Evolutionary conservation across 2,888 invertebrate species (phyloP).

Genomic region (Choreutis nemorana): DNA sequence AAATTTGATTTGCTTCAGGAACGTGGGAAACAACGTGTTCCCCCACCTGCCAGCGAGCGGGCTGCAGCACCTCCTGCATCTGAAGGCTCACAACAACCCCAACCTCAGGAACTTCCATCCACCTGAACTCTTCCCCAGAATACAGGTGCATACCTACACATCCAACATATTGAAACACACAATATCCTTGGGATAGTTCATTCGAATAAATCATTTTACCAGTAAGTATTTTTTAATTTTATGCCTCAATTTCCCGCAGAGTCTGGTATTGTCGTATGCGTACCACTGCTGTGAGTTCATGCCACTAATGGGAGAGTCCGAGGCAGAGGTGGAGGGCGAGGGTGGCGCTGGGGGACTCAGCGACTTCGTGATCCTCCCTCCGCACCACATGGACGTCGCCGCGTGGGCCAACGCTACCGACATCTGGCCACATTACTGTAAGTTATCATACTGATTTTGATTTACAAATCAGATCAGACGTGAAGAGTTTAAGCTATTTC

Average conservation of each 20-base stretch:
- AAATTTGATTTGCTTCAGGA: slow-evolving; percentile 66
- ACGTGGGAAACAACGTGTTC: slow-evolving; percentile 90
- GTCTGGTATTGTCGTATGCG: slow-evolving; percentile 88
- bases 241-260: too few relatives aligned
- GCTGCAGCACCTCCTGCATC: slow-evolving; percentile 78
- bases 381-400: slow-evolving; percentile 60
- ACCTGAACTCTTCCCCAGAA: slow-evolving; percentile 85
- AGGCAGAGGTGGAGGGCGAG: slow-evolving; percentile 62
- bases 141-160: slow-evolving; percentile 68
- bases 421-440: slow-evolving; percentile 84
- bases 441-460: too few relatives aligned
- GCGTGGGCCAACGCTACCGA: slow-evolving; percentile 85
- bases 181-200: too few relatives aligned
- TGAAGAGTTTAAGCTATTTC: too few relatives aligned
- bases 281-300: slow-evolving; percentile 96
- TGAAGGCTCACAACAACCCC: slow-evolving; percentile 94
- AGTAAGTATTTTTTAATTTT: too few relatives aligned
- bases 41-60: slow-evolving; percentile 83
- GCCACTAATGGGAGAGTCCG: slow-evolving; percentile 65
- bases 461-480: too few relatives aligned
- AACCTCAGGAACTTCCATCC: slow-evolving; percentile 86
- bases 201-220: too few relatives aligned
- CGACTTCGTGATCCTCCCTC: slow-evolving; percentile 48
- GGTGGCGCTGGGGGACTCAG: slow-evolving; percentile 34
- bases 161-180: too few relatives aligned